Percentiles rank a stretch among this genome's conserved stretches.
Conservation (phyloP, 2,797 vertebrate genomes). For the Gymnoscopelus microlampas region DNA sequence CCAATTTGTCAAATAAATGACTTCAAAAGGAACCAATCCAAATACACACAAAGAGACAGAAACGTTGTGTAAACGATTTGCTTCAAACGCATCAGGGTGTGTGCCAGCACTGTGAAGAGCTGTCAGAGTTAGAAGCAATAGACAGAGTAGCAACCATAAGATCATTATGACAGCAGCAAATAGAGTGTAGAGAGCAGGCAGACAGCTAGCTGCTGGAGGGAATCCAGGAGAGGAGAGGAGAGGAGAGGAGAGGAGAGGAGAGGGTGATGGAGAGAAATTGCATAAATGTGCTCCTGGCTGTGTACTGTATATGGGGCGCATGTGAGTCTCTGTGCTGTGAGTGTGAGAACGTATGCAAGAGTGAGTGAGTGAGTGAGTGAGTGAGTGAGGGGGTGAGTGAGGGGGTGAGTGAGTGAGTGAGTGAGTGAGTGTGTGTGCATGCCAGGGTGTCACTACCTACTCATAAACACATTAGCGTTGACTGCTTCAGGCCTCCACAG, state of each 20-base stretch:
- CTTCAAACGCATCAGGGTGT: neutral
- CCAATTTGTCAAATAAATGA: neutral
- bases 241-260: neutral
- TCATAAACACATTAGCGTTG: slow-evolving; percentile 22
- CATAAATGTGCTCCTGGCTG: slow-evolving; percentile 27
- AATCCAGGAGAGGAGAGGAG: neutral
- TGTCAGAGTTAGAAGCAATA: slow-evolving; percentile 8
- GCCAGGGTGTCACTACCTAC: slow-evolving; percentile 24
- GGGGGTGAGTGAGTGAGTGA: neutral
- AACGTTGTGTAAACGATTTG: neutral
- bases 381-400: neutral
- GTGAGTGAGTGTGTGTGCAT: slow-evolving; percentile 2
- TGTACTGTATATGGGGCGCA: neutral
- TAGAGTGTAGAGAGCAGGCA: slow-evolving; percentile 16
- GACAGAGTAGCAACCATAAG: slow-evolving; percentile 6
- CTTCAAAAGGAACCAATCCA: neutral
- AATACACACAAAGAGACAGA: neutral
- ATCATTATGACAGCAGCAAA: slow-evolving; percentile 29
- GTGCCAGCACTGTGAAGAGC: slow-evolving; percentile 7
- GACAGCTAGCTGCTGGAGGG: slow-evolving; percentile 11
- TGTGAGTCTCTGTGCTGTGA: neutral
- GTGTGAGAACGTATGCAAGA: neutral
- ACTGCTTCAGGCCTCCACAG: neutral
- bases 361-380: neutral
- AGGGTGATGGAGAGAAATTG: slow-evolving; percentile 22